Evolutionary conservation across 1,140 invertebrate genomes (phyloP), one percentile per base, ranked within the genome.

Genomic region (Micrasema longulum): DNA sequence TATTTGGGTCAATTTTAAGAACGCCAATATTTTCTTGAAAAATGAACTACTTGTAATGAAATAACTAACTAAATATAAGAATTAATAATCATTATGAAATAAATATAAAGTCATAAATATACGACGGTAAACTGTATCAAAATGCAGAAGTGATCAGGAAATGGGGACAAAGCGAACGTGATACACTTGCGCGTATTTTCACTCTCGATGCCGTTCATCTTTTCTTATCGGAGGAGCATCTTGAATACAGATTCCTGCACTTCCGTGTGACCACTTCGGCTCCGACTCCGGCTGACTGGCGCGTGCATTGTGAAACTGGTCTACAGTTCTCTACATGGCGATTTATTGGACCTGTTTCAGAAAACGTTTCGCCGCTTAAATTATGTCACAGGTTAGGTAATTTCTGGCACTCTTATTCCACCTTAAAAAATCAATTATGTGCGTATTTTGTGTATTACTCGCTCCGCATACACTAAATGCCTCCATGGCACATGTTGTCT

Each of bases 181-280:
- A 38, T 38, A 20, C 36, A 60, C 38, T 31, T 31, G 26, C n/a
- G n/a, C n/a, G n/a, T n/a, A n/a, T 31, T 52, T 60, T 60, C 55
- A 60, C 55, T 60, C 36, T 60, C 55, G 31, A 18, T 60, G 55
- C 18, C 55, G 38, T 60, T 60, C 55, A 60, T 60, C 55, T 60
- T 38, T 57, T 4, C 14, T 35, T 57, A 57, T 60, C 55, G 55
- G 50, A 14, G 26, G 22, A 16, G 26, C 31, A 22, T 20, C 55
- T 14, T 12, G 55, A 14, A 20, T 60, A 7, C 12, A 9, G 36
- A 60, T 20, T 14, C 55, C 12, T 38, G 18, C 55, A 22, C 55
- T 36, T 41, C 55, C 36, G 31, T 14, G 6, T n/a, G 14, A 16
- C n/a, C 1, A 20, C 11, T 20, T 14, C 16, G n/a, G 10, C 1